Evolutionary conservation across 2,113 vertebrate species (phyloP).

Genomic region (Turnix velox): DNA sequence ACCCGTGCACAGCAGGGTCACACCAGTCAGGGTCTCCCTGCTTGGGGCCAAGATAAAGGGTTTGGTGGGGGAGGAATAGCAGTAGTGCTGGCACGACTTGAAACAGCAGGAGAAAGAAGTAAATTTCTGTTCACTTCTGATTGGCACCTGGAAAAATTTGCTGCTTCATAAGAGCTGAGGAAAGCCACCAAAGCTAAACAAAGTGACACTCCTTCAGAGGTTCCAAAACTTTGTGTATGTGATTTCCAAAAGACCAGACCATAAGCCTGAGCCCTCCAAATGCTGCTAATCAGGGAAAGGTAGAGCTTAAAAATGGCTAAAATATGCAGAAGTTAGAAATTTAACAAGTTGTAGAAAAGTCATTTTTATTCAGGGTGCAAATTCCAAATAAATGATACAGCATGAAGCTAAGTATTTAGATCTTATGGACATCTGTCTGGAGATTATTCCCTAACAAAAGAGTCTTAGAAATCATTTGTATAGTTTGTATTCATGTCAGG

Average conservation of each 20-base stretch:
- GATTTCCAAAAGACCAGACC: not conserved
- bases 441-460: constrained; percentile 36
- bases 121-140: not conserved
- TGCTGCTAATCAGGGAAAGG: not conserved
- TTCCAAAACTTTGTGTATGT: not conserved
- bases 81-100: not conserved
- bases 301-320: not conserved
- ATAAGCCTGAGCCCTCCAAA: not conserved
- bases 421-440: constrained; percentile 5
- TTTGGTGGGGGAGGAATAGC: not conserved
- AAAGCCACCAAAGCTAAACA: not conserved
- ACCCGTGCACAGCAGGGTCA: fast-evolving
- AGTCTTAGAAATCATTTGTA: constrained; percentile 55
- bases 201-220: not conserved
- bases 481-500: constrained; percentile 68
- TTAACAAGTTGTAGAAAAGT: not conserved
- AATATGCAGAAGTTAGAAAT: not conserved
- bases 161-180: not conserved
- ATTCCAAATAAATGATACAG: constrained; percentile 29
- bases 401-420: not conserved
- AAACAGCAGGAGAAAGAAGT: not conserved
- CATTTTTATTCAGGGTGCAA: not conserved
- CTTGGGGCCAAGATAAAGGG: not conserved
- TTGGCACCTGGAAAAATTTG: not conserved
- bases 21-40: fast-evolving